Conservation (phyloP, 1,140 invertebrate genomes). For the Zophobas atratus region DNA sequence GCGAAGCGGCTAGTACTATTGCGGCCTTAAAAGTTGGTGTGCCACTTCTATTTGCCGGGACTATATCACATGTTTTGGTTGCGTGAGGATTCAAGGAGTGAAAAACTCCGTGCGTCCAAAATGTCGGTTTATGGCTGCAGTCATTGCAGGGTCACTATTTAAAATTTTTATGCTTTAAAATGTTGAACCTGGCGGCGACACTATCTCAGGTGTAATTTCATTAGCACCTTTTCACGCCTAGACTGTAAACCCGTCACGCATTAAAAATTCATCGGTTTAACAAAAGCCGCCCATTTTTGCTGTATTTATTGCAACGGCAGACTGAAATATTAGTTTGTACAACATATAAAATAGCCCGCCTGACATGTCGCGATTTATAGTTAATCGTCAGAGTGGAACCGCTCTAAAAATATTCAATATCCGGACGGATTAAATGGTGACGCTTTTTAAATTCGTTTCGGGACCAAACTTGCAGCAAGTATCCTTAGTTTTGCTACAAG, state of each 20-base stretch:
- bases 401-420: too few relatives aligned
- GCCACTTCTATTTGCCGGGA: too few relatives aligned
- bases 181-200: conserved; percentile 3
- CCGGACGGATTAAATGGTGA: too few relatives aligned
- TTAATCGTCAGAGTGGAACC: too few relatives aligned
- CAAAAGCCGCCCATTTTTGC: conserved; percentile 4
- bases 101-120: too few relatives aligned
- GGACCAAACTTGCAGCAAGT: neutral
- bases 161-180: neutral
- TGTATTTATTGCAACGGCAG: conserved; percentile 16
- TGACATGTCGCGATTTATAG: too few relatives aligned
- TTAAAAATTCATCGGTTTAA: conserved; percentile 24
- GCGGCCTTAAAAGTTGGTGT: too few relatives aligned
- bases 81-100: too few relatives aligned
- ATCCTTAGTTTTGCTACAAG: neutral
- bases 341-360: neutral
- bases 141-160: too few relatives aligned
- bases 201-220: neutral
- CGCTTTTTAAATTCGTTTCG: conserved; percentile 4
- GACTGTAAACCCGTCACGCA: neutral
- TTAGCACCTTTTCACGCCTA: conserved; percentile 3
- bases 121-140: too few relatives aligned
- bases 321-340: conserved; percentile 24
- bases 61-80: too few relatives aligned
- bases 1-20: too few relatives aligned